A percentile compares a stretch with the other conserved stretches of the same genome.
Conservation (phyloP, 2,113 vertebrate species). For the Mastomys coucha region DNA sequence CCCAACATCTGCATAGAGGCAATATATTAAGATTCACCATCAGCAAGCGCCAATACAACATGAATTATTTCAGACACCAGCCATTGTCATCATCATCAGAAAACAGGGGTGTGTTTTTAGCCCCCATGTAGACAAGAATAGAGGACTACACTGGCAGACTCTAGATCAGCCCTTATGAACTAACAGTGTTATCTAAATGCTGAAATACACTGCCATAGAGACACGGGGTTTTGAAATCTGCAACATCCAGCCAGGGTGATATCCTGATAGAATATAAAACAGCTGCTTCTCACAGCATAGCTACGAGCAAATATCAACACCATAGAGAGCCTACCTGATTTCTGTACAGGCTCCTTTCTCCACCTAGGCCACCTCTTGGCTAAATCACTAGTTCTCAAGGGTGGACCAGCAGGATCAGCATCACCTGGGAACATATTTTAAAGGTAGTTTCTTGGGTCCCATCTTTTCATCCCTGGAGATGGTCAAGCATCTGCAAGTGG, state of each 20-base stretch:
- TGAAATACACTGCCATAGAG: conserved; percentile 35
- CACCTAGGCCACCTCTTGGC: background rate
- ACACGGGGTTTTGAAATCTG: conserved; percentile 15
- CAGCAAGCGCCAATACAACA: background rate
- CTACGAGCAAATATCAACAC: background rate
- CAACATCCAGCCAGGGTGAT: background rate
- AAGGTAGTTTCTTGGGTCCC: background rate
- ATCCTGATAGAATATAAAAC: background rate
- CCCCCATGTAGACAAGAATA: background rate
- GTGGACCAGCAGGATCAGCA: background rate
- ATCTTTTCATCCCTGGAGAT: background rate
- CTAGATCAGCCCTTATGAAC: background rate
- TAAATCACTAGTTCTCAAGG: background rate
- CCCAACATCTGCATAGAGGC: conserved; percentile 39
- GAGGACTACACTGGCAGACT: background rate
- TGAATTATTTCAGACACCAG: conserved; percentile 21
- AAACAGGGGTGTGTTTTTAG: conserved; percentile 28
- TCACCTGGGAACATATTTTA: background rate
- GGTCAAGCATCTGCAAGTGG: background rate
- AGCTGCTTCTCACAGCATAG: background rate
- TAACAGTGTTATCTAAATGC: conserved; percentile 5
- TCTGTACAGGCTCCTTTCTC: background rate
- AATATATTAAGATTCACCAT: conserved; percentile 34
- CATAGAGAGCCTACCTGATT: background rate
- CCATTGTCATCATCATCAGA: conserved; percentile 32